Evolutionary conservation across 2,797 vertebrate species (phyloP).

Genomic region (Ceryle rudis): DNA sequence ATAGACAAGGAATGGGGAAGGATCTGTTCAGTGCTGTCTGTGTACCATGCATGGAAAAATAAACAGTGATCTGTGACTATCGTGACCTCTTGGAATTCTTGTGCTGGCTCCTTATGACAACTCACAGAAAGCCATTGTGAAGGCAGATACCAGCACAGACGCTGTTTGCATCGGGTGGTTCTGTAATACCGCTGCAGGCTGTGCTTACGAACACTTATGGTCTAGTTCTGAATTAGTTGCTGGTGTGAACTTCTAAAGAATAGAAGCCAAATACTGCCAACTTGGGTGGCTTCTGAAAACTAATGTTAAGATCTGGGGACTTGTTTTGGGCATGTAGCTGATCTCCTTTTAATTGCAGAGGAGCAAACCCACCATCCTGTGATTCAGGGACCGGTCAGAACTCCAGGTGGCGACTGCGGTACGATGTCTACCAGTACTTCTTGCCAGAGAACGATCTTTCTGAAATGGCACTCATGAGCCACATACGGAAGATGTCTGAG

Average conservation of each 20-base stretch:
- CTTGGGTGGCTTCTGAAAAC: not conserved
- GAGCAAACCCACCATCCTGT: conserved; percentile 77
- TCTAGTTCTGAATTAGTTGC: not conserved
- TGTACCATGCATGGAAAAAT: not conserved
- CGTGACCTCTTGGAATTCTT: not conserved
- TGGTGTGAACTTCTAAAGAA: not conserved
- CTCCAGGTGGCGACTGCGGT: conserved; percentile 87
- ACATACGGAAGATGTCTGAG: conserved; percentile 83
- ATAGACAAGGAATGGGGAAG: not conserved
- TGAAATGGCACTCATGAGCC: conserved; percentile 80
- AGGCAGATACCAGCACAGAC: not conserved
- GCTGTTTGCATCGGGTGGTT: not conserved
- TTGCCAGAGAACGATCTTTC: conserved; percentile 88
- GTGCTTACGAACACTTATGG: not conserved
- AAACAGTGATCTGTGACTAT: not conserved
- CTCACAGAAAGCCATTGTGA: not conserved
- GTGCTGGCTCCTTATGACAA: not conserved
- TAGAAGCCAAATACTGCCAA: not conserved
- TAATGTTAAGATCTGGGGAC: not conserved
- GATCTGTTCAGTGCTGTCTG: not conserved
- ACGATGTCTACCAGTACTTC: conserved; percentile 93
- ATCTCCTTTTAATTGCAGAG: conserved; percentile 75
- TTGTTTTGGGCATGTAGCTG: not conserved
- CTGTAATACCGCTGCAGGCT: not conserved
- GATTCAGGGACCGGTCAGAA: conserved; percentile 66